Base-by-base conservation (phyloP, 2,888 invertebrate species). In the Syritta pipiens region DNA sequence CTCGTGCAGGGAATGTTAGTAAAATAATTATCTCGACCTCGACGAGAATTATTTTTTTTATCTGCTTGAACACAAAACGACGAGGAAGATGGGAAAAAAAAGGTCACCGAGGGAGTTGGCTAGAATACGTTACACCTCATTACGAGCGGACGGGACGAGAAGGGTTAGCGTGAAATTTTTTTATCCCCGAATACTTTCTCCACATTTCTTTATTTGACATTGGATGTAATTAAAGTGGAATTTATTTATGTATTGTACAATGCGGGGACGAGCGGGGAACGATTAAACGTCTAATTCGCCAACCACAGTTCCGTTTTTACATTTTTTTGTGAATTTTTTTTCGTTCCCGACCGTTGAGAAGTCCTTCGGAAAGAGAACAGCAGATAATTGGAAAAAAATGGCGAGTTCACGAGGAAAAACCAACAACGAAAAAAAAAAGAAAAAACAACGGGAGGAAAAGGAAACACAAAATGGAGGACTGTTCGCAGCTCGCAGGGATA, bases 201-300 rank as follows among this genome's bases (percentile, higher is more conserved):
- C 26, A 51, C 74, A 68, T 79, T 79, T 74, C 55, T 62, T 68
- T 74, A 68, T 79, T 79, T 74, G 79, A 79, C 74, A 74, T 46
- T 79, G 51, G 22, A 57, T 49, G 79, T 35, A 79, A 79, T 79
- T 79, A 79, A 74, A 79, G 53, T n/a, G 30, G 32, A 60, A 74
- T 79, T 79, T 74, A 79, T 62, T 42, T 42, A 35, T 62, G 44
- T 53, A 55, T n/a, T n/a, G n/a, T n/a, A n/a, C 55, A 26, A 24
- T 46, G 53, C 65, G 48, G 53, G 19, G 28, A 20, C 10, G 42
- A 26, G 1, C 12, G 22, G 10, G 9, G 22, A 26, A 40, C 9
- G 7, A 35, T 3, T 35, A 46, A 57, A 55, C 49, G 4, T 35
- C 67, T 79, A 62, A 79, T 62, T 74, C 65, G 44, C 67, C 42